These are phyloP conservation scores for Cebidichthys violaceus DNA, from an alignment of 2,113 vertebrate species.

Conservation along the genomic window DNA sequence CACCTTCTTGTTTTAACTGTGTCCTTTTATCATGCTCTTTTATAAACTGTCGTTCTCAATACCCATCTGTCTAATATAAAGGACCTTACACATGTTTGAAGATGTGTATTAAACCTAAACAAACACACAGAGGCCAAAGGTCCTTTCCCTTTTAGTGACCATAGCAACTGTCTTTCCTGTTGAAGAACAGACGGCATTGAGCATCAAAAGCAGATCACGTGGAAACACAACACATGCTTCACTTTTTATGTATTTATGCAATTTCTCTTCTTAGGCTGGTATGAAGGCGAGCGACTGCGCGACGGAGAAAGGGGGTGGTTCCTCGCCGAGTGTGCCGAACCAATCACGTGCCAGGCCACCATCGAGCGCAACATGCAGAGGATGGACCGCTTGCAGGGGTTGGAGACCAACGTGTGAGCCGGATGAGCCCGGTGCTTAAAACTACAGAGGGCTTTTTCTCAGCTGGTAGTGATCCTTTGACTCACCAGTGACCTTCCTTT, in stretches of 20 bases:
- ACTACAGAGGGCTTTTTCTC: slow-evolving; percentile 6
- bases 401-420: slow-evolving; percentile 94
- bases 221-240: background rate
- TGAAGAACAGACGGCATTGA: slow-evolving; percentile 41
- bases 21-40: slow-evolving; percentile 31
- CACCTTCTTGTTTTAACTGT: background rate
- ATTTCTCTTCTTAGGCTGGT: slow-evolving; percentile 88
- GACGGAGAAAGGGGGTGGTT: slow-evolving; percentile 96
- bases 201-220: slow-evolving; percentile 49
- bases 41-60: background rate
- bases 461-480: slow-evolving; percentile 1
- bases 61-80: slow-evolving; percentile 8
- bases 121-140: slow-evolving; percentile 14
- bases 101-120: slow-evolving; percentile 11
- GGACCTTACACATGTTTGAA: slow-evolving; percentile 20
- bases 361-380: slow-evolving; percentile 96
- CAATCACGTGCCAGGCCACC: slow-evolving; percentile 92
- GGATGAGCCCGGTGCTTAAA: background rate
- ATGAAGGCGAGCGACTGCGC: slow-evolving; percentile 92
- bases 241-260: background rate
- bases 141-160: slow-evolving; percentile 39
- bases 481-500: slow-evolving; percentile 19
- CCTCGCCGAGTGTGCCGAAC: slow-evolving; percentile 89
- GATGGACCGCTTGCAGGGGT: slow-evolving; percentile 94
- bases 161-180: slow-evolving; percentile 45